Evolutionary conservation across 2,797 vertebrate genomes (phyloP).

Genomic region (Toxotes lorentzi): DNA sequence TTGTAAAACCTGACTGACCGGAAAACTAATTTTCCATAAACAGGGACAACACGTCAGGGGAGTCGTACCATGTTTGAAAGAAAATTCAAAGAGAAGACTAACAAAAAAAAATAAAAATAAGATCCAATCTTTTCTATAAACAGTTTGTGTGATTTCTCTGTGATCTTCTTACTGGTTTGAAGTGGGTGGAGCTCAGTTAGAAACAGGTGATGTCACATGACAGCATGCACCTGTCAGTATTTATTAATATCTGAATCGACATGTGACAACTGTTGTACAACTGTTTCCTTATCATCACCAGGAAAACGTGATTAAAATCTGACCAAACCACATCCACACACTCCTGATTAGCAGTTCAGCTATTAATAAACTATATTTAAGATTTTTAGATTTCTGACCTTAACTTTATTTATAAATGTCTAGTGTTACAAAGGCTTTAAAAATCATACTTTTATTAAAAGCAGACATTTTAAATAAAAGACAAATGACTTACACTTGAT

Average conservation of each 20-base stretch:
- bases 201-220: neutral
- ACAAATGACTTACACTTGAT: neutral
- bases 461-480: too few relatives aligned
- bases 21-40: neutral
- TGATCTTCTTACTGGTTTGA: neutral
- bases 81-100: neutral
- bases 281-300: neutral
- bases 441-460: neutral
- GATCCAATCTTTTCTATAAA: neutral
- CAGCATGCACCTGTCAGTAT: neutral
- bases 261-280: neutral
- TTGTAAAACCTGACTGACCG: neutral
- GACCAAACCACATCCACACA: neutral
- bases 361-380: neutral
- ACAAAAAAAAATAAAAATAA: neutral
- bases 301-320: neutral
- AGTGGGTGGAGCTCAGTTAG: rapidly evolving
- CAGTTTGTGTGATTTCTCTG: neutral
- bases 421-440: neutral
- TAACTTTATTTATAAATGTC: neutral
- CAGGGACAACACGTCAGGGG: neutral
- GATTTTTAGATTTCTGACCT: neutral
- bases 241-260: neutral
- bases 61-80: neutral
- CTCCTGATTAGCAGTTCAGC: neutral